These are phyloP conservation scores for Epizoanthus ramosus DNA, from an alignment of 92 coral and sea anemone species.

Conservation along the genomic window DNA sequence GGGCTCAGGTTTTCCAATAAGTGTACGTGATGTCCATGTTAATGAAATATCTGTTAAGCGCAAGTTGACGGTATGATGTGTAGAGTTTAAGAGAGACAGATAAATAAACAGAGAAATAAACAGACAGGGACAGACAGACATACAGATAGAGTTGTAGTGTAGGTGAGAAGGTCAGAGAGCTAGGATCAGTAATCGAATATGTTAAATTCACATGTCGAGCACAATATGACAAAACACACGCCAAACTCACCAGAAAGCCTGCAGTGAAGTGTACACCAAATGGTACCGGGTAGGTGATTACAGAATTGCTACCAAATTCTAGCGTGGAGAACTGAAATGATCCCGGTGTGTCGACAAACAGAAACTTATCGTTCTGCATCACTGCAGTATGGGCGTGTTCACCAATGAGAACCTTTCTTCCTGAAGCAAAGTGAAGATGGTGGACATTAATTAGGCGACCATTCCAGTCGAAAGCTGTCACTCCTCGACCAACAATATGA, in stretches of 20 bases:
- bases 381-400: constrained; percentile 66
- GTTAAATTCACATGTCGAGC: background rate
- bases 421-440: constrained; percentile 66
- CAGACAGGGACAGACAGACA: too few relatives aligned
- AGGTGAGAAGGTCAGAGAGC: too few relatives aligned
- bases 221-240: background rate
- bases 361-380: constrained; percentile 49
- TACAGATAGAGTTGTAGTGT: too few relatives aligned
- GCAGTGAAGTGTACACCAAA: constrained; percentile 67
- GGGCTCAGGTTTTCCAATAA: too few relatives aligned
- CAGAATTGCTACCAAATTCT: constrained; percentile 64
- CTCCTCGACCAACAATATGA: constrained; percentile 63
- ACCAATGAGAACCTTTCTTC: constrained; percentile 60
- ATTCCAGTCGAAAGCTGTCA: constrained; percentile 66
- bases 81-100: too few relatives aligned
- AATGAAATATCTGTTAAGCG: too few relatives aligned
- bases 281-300: constrained; percentile 62
- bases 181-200: background rate
- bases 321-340: constrained; percentile 67
- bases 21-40: too few relatives aligned
- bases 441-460: constrained; percentile 64
- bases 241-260: constrained; percentile 59
- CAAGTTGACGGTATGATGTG: too few relatives aligned
- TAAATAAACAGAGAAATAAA: too few relatives aligned
- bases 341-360: constrained; percentile 64